Conservation (phyloP, 2,797 vertebrate genomes). For the Syngnathus acus region DNA sequence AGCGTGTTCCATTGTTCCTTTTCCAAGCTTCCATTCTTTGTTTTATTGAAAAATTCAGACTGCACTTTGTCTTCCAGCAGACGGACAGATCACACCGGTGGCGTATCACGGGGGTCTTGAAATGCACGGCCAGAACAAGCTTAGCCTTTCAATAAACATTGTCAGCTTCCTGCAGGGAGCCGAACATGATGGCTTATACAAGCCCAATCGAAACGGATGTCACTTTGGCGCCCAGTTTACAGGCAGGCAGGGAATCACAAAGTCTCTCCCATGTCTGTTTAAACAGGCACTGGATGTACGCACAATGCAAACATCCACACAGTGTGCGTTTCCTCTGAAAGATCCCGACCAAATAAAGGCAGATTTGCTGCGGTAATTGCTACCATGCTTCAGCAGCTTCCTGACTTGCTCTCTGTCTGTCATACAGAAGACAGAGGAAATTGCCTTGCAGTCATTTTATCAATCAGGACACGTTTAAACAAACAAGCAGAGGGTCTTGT, state of each 20-base stretch:
- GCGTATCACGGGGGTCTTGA: conserved; percentile 25
- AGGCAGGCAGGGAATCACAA: neutral
- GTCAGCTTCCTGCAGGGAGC: conserved; percentile 25
- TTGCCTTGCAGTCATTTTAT: conserved; percentile 22
- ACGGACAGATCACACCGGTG: conserved; percentile 8
- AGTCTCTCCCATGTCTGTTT: conserved; percentile 11
- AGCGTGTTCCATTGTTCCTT: neutral
- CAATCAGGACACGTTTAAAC: conserved; percentile 12
- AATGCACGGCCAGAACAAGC: conserved; percentile 25
- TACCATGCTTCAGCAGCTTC: conserved; percentile 55
- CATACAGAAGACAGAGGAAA: conserved; percentile 21
- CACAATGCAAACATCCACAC: conserved; percentile 31
- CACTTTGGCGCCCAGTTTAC: conserved; percentile 18
- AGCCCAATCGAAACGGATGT: conserved; percentile 25
- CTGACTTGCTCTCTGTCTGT: conserved; percentile 40
- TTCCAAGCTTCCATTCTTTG: neutral
- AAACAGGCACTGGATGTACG: conserved; percentile 11
- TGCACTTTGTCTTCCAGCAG: conserved; percentile 20
- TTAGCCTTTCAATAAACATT: conserved; percentile 38
- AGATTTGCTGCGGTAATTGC: conserved; percentile 58
- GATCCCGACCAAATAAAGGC: conserved; percentile 43
- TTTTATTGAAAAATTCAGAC: conserved; percentile 3
- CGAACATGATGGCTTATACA: conserved; percentile 28
- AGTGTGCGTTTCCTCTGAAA: conserved; percentile 25
- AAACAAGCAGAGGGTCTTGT: conserved; percentile 1